Evolutionary conservation across 2,797 vertebrate species (phyloP), one percentile per base, ranked within the genome.

Genomic region (Gila robusta): DNA sequence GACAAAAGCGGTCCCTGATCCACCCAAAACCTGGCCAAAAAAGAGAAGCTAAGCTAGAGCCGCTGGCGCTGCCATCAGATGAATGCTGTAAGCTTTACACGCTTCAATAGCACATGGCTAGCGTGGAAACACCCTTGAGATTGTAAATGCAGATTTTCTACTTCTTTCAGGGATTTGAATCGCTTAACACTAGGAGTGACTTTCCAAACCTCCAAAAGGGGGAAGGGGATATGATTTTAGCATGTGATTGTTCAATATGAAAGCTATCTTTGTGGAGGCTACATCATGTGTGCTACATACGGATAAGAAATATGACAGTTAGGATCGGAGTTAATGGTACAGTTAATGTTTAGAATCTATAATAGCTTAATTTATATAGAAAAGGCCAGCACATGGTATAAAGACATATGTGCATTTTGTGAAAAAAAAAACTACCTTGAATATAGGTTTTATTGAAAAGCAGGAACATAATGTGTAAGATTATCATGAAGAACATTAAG

Each of bases 1-100:
- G 88, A 94, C 92, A 94, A 93, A 92, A 93, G 92, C 82, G 83
- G 87, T 89, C 28, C 79, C 91, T 92, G 90, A 92, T 91, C 89
- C 86, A 70, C 69, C 54, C 85, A 87, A 89, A 90, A 89, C 89
- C 81, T 69, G 39, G 82, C 83, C 88, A 85, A 89, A 89, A 66
- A 81, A 85, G 69, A 66, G 82, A 44, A 64, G 77, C 86, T 89
- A 88, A 90, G 79, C 69, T 78, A 28, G 39, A 81, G 52, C 70
- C 37, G 35, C 82, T 82, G 79, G 56, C 11, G 19, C 76, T 81
- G 76, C 70, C 37, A 28, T 81, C 56, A 73, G 78, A 74, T 86
- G 78, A 72, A 80, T 85, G 76, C 77, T 83, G 84, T 67, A 88
- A 85, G 84, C 70, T 80, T 86, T 87, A 73, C 52, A 79, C 14